Evolutionary conservation across 2,113 vertebrate genomes (phyloP), one percentile per base, ranked within the genome.

Genomic region (Pseudorectes ferrugineus): DNA sequence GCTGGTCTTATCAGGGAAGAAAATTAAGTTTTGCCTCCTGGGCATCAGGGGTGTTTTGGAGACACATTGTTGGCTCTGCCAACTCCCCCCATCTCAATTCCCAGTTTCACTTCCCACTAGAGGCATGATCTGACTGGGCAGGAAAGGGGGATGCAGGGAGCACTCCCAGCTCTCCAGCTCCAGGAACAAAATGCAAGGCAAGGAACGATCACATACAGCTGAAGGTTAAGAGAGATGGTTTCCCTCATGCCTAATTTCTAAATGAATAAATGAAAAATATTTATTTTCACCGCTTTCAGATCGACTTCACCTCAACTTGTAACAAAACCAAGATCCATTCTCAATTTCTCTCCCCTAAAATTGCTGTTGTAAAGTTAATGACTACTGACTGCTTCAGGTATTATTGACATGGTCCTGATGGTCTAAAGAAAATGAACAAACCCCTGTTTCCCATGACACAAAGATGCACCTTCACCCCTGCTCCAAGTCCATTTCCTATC

Each of bases 41-140:
- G 31, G 7, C 23, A 20, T 22, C 15, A 9, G 25, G 49, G 17
- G 5, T 46, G 18, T 49, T 70, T 33, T 31, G 58, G 57, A 38
- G 73, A 31, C 15, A 7, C 8, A 0, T 1, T 33, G 14, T 1
- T 42, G 72, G 29, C 13, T 16, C 10, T 1, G 0, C 42, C 51
- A 65, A 29, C 22, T 81, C 21, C 33, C 33, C 11, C 36, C 13
- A 0, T 12, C 31, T 43, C 67, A 62, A 18, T 23, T 81, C 59
- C 73, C 14, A n/a, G 6, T 35, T 35, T 52, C 63, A 17, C n/a
- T 84, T 58, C 51, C 55, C 43, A 13, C 6, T n/a, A 8, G 40
- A 65, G 26, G 5, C 28, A 9, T 24, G 36, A 14, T 9, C 23
- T n/a, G 40, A 21, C 20, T 61, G 49, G 40, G 29, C 22, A 55